Evolutionary conservation across 2,113 vertebrate genomes (phyloP).

Genomic region (Philantomba maxwellii): DNA sequence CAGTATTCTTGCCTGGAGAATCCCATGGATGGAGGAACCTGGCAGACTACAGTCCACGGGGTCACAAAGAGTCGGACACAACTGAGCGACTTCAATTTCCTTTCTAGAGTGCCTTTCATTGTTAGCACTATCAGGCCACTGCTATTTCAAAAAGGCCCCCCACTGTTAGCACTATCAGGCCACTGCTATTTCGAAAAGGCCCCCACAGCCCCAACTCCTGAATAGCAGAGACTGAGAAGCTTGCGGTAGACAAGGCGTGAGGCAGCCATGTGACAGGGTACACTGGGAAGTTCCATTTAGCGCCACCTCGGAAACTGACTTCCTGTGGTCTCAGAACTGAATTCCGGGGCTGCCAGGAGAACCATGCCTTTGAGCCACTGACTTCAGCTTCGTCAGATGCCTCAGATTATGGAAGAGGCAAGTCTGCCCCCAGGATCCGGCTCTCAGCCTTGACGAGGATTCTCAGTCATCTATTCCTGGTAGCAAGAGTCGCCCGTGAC

Average conservation of each 20-base stretch:
- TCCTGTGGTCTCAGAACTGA: background rate
- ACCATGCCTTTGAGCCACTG: background rate
- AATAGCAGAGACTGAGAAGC: background rate
- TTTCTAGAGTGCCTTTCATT: background rate
- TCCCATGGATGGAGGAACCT: background rate
- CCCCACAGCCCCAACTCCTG: background rate
- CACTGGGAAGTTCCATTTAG: background rate
- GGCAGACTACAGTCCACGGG: background rate
- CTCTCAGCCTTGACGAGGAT: background rate
- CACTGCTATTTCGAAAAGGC: background rate
- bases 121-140: background rate
- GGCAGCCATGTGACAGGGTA: rapidly evolving
- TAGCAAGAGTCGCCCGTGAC: background rate
- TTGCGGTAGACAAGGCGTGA: background rate
- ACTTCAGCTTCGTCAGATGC: background rate
- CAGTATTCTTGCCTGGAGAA: background rate
- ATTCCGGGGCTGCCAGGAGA: background rate
- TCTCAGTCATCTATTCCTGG: background rate
- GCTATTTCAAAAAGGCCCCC: background rate
- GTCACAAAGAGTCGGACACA: background rate
- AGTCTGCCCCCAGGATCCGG: background rate
- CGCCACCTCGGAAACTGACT: background rate
- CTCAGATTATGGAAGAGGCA: background rate
- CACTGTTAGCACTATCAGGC: background rate
- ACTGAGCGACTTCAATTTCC: background rate